Percentiles rank a stretch among this genome's conserved stretches.
Evolutionary conservation across 2,797 vertebrate genomes (phyloP).

Genomic region (Aselliscus stoliczkanus): DNA sequence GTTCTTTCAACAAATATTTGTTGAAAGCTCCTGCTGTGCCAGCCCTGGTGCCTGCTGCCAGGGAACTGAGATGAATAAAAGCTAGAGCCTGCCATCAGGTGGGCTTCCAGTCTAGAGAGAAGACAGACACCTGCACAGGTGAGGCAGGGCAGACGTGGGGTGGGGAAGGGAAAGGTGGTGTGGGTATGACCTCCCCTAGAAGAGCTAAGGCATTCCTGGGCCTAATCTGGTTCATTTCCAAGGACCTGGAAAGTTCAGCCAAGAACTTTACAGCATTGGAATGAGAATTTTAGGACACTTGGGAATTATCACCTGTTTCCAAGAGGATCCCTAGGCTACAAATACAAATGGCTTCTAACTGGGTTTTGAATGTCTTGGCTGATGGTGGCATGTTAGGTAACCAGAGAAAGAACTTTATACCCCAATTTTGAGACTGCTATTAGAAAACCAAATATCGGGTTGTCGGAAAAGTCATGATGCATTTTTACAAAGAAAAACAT

Average conservation of each 20-base stretch:
- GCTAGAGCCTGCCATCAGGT: not conserved
- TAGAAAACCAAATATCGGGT: not conserved
- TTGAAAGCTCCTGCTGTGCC: not conserved
- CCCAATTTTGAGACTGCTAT: not conserved
- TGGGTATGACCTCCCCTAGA: not conserved
- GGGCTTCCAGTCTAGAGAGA: not conserved
- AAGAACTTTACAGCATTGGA: not conserved
- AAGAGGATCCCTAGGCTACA: not conserved
- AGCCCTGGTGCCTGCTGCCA: not conserved
- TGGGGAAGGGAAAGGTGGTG: too few species aligned
- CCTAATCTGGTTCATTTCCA: not conserved
- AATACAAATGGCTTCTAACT: not conserved
- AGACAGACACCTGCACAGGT: not conserved
- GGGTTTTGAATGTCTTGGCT: not conserved
- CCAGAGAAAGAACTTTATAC: not conserved
- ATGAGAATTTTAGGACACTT: not conserved
- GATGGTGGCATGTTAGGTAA: not conserved
- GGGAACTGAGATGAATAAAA: not conserved
- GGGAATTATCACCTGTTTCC: not conserved
- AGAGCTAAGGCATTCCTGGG: not conserved
- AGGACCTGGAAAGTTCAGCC: not conserved
- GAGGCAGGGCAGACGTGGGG: not conserved
- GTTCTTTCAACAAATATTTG: constrained; percentile 25
- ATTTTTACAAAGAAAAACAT: too few species aligned
- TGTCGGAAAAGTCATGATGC: too few species aligned